Conservation (phyloP, 2,888 invertebrate species). For the Chydorus sphaericus region DNA sequence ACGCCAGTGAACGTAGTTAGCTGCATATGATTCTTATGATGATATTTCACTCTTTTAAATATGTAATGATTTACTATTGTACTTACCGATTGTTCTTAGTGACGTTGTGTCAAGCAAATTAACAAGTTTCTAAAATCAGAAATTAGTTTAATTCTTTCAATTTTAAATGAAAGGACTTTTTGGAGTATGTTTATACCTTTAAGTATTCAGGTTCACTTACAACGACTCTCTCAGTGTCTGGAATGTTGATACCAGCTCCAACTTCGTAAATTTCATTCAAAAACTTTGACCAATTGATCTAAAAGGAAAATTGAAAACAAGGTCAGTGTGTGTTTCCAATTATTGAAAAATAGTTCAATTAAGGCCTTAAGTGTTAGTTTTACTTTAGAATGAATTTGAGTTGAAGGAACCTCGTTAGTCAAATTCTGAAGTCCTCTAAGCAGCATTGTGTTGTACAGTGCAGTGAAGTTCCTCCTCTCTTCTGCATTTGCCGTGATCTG, state of each 20-base stretch:
- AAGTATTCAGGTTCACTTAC: constrained; percentile 55
- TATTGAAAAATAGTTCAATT: too few species aligned
- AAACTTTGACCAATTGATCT: constrained; percentile 57
- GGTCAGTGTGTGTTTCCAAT: too few species aligned
- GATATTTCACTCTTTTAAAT: constrained; percentile 10
- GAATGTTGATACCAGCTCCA: constrained; percentile 36
- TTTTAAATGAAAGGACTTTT: too few species aligned
- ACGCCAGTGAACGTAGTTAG: constrained; percentile 65
- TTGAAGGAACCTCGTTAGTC: constrained; percentile 21
- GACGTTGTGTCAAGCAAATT: constrained; percentile 42
- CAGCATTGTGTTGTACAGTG: constrained; percentile 27
- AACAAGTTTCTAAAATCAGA: constrained; percentile 41
- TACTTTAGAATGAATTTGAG: constrained; percentile 11
- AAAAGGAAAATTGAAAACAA: constrained; percentile 33
- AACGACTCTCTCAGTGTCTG: constrained; percentile 38
- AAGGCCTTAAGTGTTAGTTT: too few species aligned
- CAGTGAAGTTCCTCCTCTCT: constrained; percentile 23
- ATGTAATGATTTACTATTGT: constrained; percentile 14
- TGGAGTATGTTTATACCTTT: too few species aligned
- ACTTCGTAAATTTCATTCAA: constrained; percentile 48
- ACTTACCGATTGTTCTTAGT: constrained; percentile 39
- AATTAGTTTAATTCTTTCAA: too few species aligned
- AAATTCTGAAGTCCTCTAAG: constrained; percentile 24
- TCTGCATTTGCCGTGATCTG: constrained; percentile 20
- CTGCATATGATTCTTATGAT: constrained; percentile 29